Percentiles rank a stretch among this genome's conserved stretches.
Conservation (phyloP, 2,113 vertebrate genomes). For the Pluvialis apricaria region DNA sequence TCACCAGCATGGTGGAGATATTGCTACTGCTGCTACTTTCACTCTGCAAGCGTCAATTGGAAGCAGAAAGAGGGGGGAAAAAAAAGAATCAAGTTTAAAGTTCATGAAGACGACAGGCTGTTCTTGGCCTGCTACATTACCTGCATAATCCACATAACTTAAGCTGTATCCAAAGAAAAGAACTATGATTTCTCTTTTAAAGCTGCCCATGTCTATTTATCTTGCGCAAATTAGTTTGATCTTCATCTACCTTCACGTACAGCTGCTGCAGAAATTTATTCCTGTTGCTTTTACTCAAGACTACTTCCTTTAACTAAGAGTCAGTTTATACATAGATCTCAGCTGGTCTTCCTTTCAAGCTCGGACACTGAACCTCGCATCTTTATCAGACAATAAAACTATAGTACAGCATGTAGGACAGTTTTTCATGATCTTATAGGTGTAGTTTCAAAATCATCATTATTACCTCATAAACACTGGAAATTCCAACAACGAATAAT, state of each 20-base stretch:
- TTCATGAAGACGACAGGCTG: background rate
- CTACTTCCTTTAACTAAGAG: background rate
- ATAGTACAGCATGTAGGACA: background rate
- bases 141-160: background rate
- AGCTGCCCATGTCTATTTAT: background rate
- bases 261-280: background rate
- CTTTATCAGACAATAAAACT: background rate
- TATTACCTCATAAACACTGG: background rate
- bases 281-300: background rate
- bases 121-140: background rate
- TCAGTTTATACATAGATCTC: background rate
- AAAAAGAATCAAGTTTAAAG: background rate
- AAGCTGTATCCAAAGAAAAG: background rate
- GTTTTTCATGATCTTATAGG: background rate
- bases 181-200: background rate
- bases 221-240: background rate
- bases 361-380: background rate
- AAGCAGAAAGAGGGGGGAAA: background rate
- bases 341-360: background rate
- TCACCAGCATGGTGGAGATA: conserved; percentile 99
- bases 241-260: background rate
- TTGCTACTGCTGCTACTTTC: conserved; percentile 99
- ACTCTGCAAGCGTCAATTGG: conserved; percentile 79
- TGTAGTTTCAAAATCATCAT: background rate
- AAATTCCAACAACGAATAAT: background rate